Evolutionary conservation across 2,888 invertebrate species (phyloP).

Genomic region (Mongoloraphidia duomilia): DNA sequence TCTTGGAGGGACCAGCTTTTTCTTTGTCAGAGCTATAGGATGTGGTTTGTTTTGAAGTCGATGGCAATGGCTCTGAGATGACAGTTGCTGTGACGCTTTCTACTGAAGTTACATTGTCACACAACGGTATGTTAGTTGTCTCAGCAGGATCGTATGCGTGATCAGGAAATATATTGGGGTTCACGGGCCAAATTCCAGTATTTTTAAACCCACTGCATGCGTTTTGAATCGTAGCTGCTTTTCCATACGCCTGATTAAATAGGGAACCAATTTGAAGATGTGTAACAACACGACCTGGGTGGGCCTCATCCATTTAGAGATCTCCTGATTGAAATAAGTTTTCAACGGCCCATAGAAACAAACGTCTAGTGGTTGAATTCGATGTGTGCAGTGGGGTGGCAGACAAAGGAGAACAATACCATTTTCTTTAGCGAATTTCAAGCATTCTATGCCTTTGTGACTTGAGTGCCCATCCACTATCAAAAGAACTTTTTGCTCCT

Average conservation of each 20-base stretch:
- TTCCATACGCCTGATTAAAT: constrained; percentile 13
- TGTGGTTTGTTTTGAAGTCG: no score
- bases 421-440: constrained; percentile 11
- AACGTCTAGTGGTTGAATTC: constrained; percentile 22
- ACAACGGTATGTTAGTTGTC: no score
- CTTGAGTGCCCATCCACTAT: constrained; percentile 20
- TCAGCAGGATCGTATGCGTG: no score
- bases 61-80: no score
- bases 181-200: constrained; percentile 13
- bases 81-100: no score
- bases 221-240: constrained; percentile 11
- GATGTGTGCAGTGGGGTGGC: constrained; percentile 22
- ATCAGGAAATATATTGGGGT: no score
- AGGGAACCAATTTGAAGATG: constrained; percentile 12
- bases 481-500: constrained; percentile 19
- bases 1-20: no score
- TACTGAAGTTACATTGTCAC: no score
- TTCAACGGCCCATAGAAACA: constrained; percentile 20
- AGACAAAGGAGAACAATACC: constrained; percentile 16
- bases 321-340: constrained; percentile 19
- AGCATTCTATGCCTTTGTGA: constrained; percentile 12
- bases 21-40: no score
- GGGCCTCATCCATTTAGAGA: constrained; percentile 15
- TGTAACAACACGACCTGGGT: constrained; percentile 5
- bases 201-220: constrained; percentile 11